phyloP scores from a whole-genome alignment of 2,888 invertebrate genomes.

The Taphrorychus bicolor region DNA sequence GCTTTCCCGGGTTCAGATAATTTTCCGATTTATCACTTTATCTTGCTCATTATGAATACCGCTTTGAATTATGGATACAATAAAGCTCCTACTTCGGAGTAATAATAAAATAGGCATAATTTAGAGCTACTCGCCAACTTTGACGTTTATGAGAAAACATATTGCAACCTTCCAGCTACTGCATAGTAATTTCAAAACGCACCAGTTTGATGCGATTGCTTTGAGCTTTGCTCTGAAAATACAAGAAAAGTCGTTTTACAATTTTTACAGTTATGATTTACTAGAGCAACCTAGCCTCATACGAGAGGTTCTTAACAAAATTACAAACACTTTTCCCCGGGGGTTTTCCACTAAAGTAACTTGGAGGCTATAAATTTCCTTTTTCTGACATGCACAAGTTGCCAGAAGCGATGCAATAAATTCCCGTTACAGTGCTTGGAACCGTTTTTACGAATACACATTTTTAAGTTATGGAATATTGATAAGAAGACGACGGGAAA shows the following conservation, averaged over 20 bases:
- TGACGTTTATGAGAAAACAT: neutral
- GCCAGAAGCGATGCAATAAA: conserved; percentile 38
- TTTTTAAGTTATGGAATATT: conserved; percentile 33
- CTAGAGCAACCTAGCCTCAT: neutral
- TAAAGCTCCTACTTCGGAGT: conserved; percentile 2
- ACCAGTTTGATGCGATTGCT: neutral
- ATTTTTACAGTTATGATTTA: neutral
- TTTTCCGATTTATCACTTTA: conserved; percentile 39
- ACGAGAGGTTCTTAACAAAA: conserved; percentile 21
- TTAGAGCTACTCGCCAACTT: neutral
- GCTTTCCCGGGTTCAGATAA: conserved; percentile 44
- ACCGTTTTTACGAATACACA: conserved; percentile 31
- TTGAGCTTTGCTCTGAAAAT: neutral
- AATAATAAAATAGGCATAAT: conserved; percentile 10
- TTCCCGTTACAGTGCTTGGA: conserved; percentile 28
- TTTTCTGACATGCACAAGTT: conserved; percentile 39
- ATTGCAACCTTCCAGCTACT: neutral
- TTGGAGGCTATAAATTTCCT: conserved; percentile 34
- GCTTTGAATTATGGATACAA: conserved; percentile 18
- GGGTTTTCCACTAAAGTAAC: conserved; percentile 30
- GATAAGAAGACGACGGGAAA: conserved; percentile 33
- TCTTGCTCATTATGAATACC: conserved; percentile 36
- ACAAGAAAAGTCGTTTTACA: neutral
- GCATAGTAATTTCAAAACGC: neutral
- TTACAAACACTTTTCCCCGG: conserved; percentile 32